A percentile compares a stretch with the other conserved stretches of the same genome.
These are phyloP conservation scores for Exaiptasia diaphana DNA, from an alignment of 64 coral and sea anemone genomes.

Conservation along the genomic window DNA sequence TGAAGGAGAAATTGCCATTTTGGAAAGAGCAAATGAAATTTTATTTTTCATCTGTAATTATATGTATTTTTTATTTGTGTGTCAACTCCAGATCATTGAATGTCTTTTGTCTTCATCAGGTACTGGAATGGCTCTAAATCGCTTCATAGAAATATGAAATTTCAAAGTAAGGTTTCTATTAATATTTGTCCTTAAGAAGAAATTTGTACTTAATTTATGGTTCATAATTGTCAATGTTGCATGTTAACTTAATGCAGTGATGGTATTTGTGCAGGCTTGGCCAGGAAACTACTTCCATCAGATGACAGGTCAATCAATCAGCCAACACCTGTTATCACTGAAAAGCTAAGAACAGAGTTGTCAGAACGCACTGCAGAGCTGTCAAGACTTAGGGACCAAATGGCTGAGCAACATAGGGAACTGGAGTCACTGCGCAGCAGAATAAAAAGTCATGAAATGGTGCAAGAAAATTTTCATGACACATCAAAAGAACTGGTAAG, in stretches of 20 bases:
- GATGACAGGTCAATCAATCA: not conserved
- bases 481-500: constrained; percentile 72
- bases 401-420: constrained; percentile 83
- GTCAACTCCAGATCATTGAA: too few relatives aligned
- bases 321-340: not conserved
- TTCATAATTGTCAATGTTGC: not conserved
- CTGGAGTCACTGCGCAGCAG: constrained; percentile 48
- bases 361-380: constrained; percentile 66
- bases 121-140: constrained; percentile 99
- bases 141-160: constrained; percentile 80
- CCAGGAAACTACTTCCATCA: constrained; percentile 49
- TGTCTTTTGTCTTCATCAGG: constrained; percentile 9
- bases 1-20: too few relatives aligned
- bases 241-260: not conserved
- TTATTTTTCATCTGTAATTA: too few relatives aligned
- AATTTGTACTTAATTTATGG: too few relatives aligned
- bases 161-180: constrained; percentile 95
- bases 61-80: too few relatives aligned
- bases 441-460: constrained; percentile 44
- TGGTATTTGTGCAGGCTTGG: constrained; percentile 57
- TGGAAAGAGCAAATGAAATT: too few relatives aligned
- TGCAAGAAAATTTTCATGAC: constrained; percentile 46
- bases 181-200: too few relatives aligned
- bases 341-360: constrained; percentile 62
- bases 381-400: constrained; percentile 72